Conservation (phyloP, 2,888 invertebrate species). For the Mythimna vitellina region DNA sequence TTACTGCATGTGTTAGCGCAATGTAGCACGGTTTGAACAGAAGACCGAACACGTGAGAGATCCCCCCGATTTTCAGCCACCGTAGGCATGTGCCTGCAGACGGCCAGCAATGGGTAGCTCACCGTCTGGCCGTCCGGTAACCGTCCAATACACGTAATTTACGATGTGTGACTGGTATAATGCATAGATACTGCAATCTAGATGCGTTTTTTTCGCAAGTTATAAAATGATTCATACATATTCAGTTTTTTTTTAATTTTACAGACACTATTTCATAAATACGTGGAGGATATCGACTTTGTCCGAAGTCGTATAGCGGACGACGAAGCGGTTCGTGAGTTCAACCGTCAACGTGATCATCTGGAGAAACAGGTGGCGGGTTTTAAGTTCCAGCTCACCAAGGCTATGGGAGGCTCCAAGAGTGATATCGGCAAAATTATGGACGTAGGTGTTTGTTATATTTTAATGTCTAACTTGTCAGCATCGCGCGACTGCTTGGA, state of each 20-base stretch:
- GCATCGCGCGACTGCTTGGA: too few relatives aligned
- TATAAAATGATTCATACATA: neutral
- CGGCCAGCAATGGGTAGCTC: too few relatives aligned
- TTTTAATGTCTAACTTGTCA: too few relatives aligned
- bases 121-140: too few relatives aligned
- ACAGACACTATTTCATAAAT: constrained; percentile 92
- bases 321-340: constrained; percentile 93
- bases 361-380: constrained; percentile 92
- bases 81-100: too few relatives aligned
- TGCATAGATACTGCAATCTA: too few relatives aligned
- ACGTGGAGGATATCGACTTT: constrained; percentile 93
- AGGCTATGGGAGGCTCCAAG: constrained; percentile 84
- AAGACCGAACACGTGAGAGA: too few relatives aligned
- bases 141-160: too few relatives aligned
- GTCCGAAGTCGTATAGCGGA: constrained; percentile 92
- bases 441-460: constrained; percentile 84
- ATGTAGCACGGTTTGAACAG: constrained; percentile 5
- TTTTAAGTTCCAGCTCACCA: constrained; percentile 79
- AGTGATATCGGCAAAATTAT: constrained; percentile 92
- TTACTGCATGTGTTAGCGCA: constrained; percentile 5
- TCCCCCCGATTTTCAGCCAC: too few relatives aligned
- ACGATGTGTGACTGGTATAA: too few relatives aligned
- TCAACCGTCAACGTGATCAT: constrained; percentile 95
- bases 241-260: constrained; percentile 13
- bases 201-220: too few relatives aligned